Percentiles rank a stretch among this genome's conserved stretches.
Evolutionary conservation across 2,113 vertebrate genomes (phyloP).

Genomic region (Periophthalmus modestus): DNA sequence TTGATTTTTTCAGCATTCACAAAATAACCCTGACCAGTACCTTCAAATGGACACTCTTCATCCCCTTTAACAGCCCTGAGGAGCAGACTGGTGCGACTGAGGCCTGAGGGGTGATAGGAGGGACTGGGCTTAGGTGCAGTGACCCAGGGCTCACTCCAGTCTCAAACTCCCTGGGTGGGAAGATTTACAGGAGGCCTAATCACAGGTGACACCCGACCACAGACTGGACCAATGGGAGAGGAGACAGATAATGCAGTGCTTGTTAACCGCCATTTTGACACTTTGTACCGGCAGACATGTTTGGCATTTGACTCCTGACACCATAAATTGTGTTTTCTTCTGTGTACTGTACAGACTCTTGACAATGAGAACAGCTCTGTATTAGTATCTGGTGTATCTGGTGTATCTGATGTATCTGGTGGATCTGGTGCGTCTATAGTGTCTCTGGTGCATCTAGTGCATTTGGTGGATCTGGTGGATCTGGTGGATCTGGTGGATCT

Average conservation of each 20-base stretch:
- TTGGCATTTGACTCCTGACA: constrained; percentile 65
- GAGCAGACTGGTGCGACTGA: constrained; percentile 19
- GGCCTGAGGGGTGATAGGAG: constrained; percentile 16
- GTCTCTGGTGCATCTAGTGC: too few species aligned
- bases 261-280: constrained; percentile 60
- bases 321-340: constrained; percentile 40
- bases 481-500: too few species aligned
- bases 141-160: constrained; percentile 29
- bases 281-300: constrained; percentile 59
- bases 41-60: background rate
- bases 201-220: constrained; percentile 57
- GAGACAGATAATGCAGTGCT: constrained; percentile 44
- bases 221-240: constrained; percentile 52
- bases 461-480: too few species aligned
- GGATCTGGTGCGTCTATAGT: too few species aligned
- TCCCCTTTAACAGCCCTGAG: constrained; percentile 7
- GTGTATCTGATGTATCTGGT: too few species aligned
- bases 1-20: background rate
- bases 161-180: constrained; percentile 58
- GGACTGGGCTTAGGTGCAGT: constrained; percentile 30
- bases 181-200: constrained; percentile 71
- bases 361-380: background rate
- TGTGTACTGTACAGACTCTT: constrained; percentile 27
- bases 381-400: too few species aligned
- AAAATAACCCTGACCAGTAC: background rate